Evolutionary conservation across 2,113 vertebrate genomes (phyloP), one percentile per base, ranked within the genome.

Genomic region (Probosciger aterrimus): DNA sequence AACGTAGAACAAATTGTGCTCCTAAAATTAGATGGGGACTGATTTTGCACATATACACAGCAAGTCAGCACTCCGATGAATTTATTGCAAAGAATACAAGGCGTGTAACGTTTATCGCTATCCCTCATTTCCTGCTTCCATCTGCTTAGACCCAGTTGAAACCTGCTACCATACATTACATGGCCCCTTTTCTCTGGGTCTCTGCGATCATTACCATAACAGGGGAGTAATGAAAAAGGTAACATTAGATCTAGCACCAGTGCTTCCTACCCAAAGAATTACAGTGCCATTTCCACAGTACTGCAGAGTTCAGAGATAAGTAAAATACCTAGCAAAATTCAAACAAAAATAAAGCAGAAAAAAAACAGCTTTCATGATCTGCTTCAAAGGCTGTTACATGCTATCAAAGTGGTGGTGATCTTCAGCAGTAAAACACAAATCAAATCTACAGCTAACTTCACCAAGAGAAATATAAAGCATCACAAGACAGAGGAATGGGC

Each of bases 51-150:
- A 55, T 13, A 2, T 18, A 74, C 43, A 19, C 60, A 84, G 47
- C 39, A 35, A 6, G 39, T 44, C 73, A 10, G 80, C 43, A 53
- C 35, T 65, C n/a, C 16, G 68, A 74, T 39, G 22, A 52, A 68
- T 75, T 77, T 31, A 69, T 70, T n/a, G 70, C 82, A 65, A 33
- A 59, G 79, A 67, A n/a, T 0, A 53, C 80, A 88, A 10, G 73
- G 18, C 50, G 5, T 4, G 50, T 27, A 44, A 14, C 27, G 35
- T 50, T 35, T 64, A 69, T 33, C 80, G 17, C 37, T 55, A 18
- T 27, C 77, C 39, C 78, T 94, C 60, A 18, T 83, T 74, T 86
- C 71, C 90, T 86, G 76, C 80, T 92, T 91, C 94, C 91, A 77
- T 80, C 86, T 93, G 88, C 50, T 63, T 9, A 14, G 75, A 39